Conservation (phyloP, 2,888 invertebrate species). For the Neuroscelio doddi region DNA sequence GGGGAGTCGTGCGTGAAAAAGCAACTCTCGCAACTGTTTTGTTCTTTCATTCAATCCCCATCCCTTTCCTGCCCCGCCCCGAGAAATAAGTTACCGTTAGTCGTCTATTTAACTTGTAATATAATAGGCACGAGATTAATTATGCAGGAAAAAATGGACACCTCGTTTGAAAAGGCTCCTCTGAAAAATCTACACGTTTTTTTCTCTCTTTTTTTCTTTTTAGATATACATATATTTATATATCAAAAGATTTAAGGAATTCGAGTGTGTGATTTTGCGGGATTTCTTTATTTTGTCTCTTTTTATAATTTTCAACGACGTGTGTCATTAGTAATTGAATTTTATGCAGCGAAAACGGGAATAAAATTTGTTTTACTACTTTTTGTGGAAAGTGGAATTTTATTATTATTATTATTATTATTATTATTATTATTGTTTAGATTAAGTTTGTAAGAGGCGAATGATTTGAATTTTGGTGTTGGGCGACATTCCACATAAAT, state of each 20-base stretch:
- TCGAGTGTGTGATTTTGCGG: neutral
- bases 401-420: too few relatives aligned
- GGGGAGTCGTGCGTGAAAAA: too few relatives aligned
- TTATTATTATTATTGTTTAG: neutral
- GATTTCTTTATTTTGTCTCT: too few relatives aligned
- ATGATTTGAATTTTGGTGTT: neutral
- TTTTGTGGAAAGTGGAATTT: too few relatives aligned
- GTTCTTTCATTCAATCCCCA: neutral
- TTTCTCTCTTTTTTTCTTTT: neutral
- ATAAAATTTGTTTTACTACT: too few relatives aligned
- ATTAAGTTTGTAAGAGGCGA: neutral
- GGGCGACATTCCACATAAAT: slow-evolving; percentile 59
- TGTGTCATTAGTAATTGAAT: too few relatives aligned
- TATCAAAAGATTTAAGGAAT: neutral
- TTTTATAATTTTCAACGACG: too few relatives aligned
- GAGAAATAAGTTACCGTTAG: too few relatives aligned
- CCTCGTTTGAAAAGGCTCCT: neutral
- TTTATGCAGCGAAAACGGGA: too few relatives aligned
- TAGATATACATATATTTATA: too few relatives aligned
- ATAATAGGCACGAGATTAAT: neutral
- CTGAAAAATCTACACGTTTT: neutral
- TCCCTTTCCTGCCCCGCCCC: too few relatives aligned
- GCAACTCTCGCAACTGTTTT: neutral
- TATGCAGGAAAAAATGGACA: neutral
- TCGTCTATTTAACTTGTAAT: neutral